These are phyloP conservation scores for Andricus quercusramuli DNA, from an alignment of 2,888 invertebrate genomes.

Conservation along the genomic window DNA sequence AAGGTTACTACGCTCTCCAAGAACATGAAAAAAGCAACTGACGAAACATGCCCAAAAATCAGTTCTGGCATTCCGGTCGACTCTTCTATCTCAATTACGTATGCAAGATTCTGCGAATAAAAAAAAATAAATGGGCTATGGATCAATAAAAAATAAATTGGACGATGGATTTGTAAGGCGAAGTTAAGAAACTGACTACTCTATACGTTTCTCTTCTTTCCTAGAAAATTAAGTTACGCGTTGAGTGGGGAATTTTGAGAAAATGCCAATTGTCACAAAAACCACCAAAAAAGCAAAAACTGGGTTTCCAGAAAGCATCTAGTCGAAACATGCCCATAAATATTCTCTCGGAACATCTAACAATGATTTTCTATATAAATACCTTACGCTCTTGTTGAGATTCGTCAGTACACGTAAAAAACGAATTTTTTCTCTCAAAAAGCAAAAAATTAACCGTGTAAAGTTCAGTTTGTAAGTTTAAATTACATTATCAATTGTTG, in stretches of 20 bases:
- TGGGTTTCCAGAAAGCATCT: constrained; percentile 73
- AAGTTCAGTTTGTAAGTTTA: constrained; percentile 4
- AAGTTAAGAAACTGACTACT: constrained; percentile 48
- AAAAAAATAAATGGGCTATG: constrained; percentile 46
- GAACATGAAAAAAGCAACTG: constrained; percentile 68
- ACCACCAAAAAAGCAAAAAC: constrained; percentile 62
- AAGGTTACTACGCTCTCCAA: constrained; percentile 35
- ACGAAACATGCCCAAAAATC: constrained; percentile 77
- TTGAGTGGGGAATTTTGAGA: constrained; percentile 69
- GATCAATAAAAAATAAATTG: constrained; percentile 47
- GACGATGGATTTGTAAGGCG: constrained; percentile 41
- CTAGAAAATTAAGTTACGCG: constrained; percentile 43
- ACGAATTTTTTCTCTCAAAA: constrained; percentile 13
- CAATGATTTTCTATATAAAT: constrained; percentile 61
- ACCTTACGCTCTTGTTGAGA: constrained; percentile 53
- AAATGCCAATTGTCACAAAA: constrained; percentile 72
- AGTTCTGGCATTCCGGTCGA: constrained; percentile 74
- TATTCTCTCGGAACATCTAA: constrained; percentile 73
- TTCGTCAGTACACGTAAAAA: constrained; percentile 33
- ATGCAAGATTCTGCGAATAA: constrained; percentile 54
- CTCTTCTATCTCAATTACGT: constrained; percentile 60
- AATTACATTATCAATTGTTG: constrained; percentile 10
- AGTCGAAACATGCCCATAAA: constrained; percentile 78
- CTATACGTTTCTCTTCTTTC: constrained; percentile 44
- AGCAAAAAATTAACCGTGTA: constrained; percentile 28